Percentiles rank a stretch among this genome's conserved stretches.
Conservation (phyloP, 2,888 invertebrate genomes). For the Acleris sparsana region DNA sequence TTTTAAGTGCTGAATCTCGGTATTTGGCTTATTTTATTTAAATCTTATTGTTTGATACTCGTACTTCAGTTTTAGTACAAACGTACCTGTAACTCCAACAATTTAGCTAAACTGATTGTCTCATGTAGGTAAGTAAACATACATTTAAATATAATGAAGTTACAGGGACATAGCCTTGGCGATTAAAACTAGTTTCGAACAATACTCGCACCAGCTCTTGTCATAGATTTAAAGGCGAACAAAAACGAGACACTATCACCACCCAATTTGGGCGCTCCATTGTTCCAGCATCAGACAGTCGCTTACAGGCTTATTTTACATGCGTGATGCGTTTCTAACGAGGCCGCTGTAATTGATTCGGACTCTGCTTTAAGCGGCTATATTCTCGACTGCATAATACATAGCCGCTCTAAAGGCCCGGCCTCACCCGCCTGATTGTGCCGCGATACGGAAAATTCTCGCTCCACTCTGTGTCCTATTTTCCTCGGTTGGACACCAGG, state of each 20-base stretch:
- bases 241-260: constrained; percentile 48
- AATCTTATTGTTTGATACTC: too few species aligned
- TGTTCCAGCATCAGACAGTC: constrained; percentile 75
- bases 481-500: constrained; percentile 23
- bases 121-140: too few species aligned
- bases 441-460: constrained; percentile 26
- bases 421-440: constrained; percentile 31
- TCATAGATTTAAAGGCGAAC: constrained; percentile 34
- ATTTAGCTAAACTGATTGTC: too few species aligned
- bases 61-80: too few species aligned
- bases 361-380: constrained; percentile 78
- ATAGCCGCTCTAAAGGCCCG: constrained; percentile 57
- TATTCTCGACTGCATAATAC: constrained; percentile 83
- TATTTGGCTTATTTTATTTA: background rate
- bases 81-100: too few species aligned
- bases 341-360: constrained; percentile 80
- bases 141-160: background rate
- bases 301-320: constrained; percentile 76
- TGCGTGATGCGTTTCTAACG: constrained; percentile 84
- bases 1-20: background rate
- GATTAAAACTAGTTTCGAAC: constrained; percentile 29
- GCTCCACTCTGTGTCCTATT: constrained; percentile 32
- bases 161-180: background rate
- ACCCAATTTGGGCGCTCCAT: constrained; percentile 77
- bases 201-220: constrained; percentile 33